Evolutionary conservation across 2,113 vertebrate species (phyloP).

Genomic region (Grammomys surdaster): DNA sequence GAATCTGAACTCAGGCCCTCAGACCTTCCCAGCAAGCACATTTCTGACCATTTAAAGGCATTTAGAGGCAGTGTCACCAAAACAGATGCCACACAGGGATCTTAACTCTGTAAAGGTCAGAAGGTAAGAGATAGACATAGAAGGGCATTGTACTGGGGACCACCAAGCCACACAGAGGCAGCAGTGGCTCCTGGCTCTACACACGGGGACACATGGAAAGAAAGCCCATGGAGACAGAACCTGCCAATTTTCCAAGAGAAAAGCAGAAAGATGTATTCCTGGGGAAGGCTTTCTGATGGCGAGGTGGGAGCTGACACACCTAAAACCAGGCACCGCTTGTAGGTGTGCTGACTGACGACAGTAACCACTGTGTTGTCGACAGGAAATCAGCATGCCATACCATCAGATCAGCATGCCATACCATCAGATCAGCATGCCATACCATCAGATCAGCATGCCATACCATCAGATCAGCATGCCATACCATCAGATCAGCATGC

Average conservation of each 20-base stretch:
- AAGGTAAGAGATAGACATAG: not conserved
- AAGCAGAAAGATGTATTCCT: too few relatives aligned
- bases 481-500: too few relatives aligned
- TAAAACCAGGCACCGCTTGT: not conserved
- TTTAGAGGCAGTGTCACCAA: not conserved
- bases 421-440: too few relatives aligned
- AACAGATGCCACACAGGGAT: not conserved
- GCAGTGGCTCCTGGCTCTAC: not conserved
- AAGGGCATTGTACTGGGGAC: not conserved
- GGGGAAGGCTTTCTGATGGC: not conserved
- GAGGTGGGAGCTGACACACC: not conserved
- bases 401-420: too few relatives aligned
- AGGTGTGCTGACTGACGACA: not conserved
- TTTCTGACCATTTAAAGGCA: not conserved
- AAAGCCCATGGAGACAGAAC: not conserved
- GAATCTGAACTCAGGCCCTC: not conserved
- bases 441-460: too few relatives aligned
- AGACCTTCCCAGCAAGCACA: not conserved
- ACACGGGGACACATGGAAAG: not conserved
- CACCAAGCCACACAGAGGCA: not conserved
- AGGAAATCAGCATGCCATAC: too few relatives aligned
- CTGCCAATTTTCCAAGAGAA: not conserved
- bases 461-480: too few relatives aligned
- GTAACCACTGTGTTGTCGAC: not conserved
- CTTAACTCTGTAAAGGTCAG: not conserved